Evolutionary conservation across 2,888 invertebrate species (phyloP).

Genomic region (Molanna angustata): DNA sequence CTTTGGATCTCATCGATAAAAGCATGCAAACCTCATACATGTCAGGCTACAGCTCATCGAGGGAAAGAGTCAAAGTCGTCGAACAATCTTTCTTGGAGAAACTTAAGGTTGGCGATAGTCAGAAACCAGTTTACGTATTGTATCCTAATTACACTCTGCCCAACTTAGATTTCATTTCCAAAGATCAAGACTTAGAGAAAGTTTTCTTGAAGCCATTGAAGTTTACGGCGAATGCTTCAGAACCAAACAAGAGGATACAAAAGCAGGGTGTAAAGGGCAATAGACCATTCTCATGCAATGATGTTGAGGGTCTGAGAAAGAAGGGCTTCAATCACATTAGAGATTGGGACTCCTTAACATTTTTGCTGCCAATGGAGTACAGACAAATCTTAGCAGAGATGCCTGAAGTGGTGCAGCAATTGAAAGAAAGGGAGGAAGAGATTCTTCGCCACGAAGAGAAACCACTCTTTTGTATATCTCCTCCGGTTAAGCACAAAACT

Average conservation of each 20-base stretch:
- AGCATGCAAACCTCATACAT: slow-evolving; percentile 72
- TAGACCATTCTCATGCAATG: slow-evolving; percentile 76
- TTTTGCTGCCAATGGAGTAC: slow-evolving; percentile 83
- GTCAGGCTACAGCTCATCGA: slow-evolving; percentile 42
- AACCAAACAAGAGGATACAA: slow-evolving; percentile 42
- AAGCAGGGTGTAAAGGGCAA: slow-evolving; percentile 47
- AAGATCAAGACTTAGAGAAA: slow-evolving; percentile 56
- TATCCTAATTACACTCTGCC: slow-evolving; percentile 91
- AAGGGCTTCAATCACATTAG: slow-evolving; percentile 81
- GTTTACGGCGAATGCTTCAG: slow-evolving; percentile 47
- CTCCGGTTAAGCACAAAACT: slow-evolving; percentile 50
- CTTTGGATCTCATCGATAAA: slow-evolving; percentile 61
- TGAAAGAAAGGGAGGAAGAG: slow-evolving; percentile 55
- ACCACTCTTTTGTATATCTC: slow-evolving; percentile 54
- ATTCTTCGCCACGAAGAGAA: slow-evolving; percentile 38
- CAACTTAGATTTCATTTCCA: slow-evolving; percentile 75
- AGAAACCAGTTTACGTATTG: slow-evolving; percentile 82
- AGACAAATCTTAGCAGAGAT: slow-evolving; percentile 74
- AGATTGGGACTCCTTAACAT: slow-evolving; percentile 92
- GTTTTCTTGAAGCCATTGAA: slow-evolving; percentile 73
- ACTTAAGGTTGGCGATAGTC: slow-evolving; percentile 60
- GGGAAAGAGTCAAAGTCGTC: slow-evolving; percentile 58
- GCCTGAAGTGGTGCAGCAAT: slow-evolving; percentile 69
- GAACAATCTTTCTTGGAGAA: slow-evolving; percentile 70
- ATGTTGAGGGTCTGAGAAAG: slow-evolving; percentile 76